phyloP scores from a whole-genome alignment of 2,797 vertebrate species.

The Hippocampus kuda region DNA sequence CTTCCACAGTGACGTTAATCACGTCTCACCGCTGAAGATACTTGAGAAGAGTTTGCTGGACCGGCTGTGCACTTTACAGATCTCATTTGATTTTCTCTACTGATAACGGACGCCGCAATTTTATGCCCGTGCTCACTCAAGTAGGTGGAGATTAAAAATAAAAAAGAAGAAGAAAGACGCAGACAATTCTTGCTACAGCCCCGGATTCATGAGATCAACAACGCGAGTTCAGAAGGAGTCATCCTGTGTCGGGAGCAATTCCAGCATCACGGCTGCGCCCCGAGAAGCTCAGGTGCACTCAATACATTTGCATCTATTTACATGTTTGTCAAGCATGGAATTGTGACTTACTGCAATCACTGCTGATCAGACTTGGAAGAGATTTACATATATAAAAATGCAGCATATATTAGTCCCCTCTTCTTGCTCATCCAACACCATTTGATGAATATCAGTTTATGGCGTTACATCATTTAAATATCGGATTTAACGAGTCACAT shows the following conservation, averaged over 20 bases:
- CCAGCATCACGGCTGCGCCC: slow-evolving; percentile 21
- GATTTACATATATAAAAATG: slow-evolving; percentile 2
- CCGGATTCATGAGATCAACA: slow-evolving; percentile 56
- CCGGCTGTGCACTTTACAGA: slow-evolving; percentile 46
- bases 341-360: slow-evolving; percentile 1
- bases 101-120: slow-evolving; percentile 57
- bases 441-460: background rate
- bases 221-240: slow-evolving; percentile 30
- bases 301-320: slow-evolving; percentile 37
- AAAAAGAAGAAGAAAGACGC: slow-evolving; percentile 32
- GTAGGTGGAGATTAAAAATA: slow-evolving; percentile 46
- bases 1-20: slow-evolving; percentile 42
- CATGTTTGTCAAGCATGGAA: slow-evolving; percentile 9
- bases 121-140: slow-evolving; percentile 55
- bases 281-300: slow-evolving; percentile 11
- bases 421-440: background rate
- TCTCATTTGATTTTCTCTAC: slow-evolving; percentile 62
- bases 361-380: background rate
- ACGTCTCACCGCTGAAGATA: slow-evolving; percentile 45
- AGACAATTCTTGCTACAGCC: slow-evolving; percentile 26
- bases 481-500: no score
- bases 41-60: slow-evolving; percentile 32
- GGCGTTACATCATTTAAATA: background rate
- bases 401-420: background rate
- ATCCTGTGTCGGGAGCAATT: slow-evolving; percentile 35